These are phyloP conservation scores for Drosophila subsilvestris DNA, from an alignment of 2,888 invertebrate species.

Conservation along the genomic window DNA sequence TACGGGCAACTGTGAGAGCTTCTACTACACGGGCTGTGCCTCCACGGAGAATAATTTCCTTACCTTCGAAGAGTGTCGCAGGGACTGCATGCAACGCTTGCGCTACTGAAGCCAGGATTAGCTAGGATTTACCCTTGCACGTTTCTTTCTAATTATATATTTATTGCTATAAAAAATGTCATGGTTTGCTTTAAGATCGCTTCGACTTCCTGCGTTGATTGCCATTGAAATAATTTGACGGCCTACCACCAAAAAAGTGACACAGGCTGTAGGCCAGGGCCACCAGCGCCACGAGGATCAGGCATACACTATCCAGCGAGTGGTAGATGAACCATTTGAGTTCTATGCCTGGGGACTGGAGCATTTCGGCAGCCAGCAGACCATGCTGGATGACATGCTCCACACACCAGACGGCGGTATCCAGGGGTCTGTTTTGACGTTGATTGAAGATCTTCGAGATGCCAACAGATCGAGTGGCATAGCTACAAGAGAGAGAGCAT, in stretches of 20 bases:
- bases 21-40: slow-evolving; percentile 80
- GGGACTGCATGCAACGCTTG: slow-evolving; percentile 76
- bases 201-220: slow-evolving; percentile 22
- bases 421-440: slow-evolving; percentile 85
- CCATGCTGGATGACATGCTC: slow-evolving; percentile 85
- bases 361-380: slow-evolving; percentile 54
- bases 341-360: slow-evolving; percentile 78
- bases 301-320: slow-evolving; percentile 78
- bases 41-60: slow-evolving; percentile 76
- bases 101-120: slow-evolving; percentile 63
- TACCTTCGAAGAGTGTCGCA: slow-evolving; percentile 79
- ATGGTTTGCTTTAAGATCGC: slow-evolving; percentile 12
- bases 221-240: background rate
- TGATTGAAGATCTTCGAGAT: slow-evolving; percentile 86
- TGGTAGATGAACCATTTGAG: slow-evolving; percentile 82
- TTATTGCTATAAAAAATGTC: slow-evolving; percentile 9
- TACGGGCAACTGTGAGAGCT: slow-evolving; percentile 77
- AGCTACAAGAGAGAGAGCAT: slow-evolving; percentile 57
- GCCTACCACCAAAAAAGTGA: background rate
- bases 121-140: background rate
- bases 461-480: slow-evolving; percentile 80
- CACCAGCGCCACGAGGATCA: slow-evolving; percentile 40
- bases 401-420: slow-evolving; percentile 86
- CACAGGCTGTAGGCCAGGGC: slow-evolving; percentile 8
- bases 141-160: slow-evolving; percentile 16